Conservation (phyloP, 2,113 vertebrate species). For the Corythaixoides concolor region DNA sequence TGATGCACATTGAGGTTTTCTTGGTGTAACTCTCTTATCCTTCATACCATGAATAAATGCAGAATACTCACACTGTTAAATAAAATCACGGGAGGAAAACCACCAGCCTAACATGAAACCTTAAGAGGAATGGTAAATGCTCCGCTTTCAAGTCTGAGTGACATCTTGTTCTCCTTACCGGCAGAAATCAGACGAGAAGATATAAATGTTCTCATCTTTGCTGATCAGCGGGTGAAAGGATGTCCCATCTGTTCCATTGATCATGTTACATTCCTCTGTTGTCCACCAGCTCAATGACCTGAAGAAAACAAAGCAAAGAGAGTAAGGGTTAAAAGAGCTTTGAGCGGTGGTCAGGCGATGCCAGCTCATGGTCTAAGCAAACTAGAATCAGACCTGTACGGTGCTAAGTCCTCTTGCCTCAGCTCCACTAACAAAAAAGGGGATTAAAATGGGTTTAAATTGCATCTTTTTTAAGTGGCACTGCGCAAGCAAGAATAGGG, state of each 20-base stretch:
- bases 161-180: constrained; percentile 75
- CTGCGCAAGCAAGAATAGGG: neutral
- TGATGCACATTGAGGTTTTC: neutral
- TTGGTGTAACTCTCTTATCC: neutral
- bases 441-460: neutral
- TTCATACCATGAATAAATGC: neutral
- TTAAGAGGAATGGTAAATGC: neutral
- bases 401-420: neutral
- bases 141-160: neutral
- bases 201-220: constrained; percentile 85
- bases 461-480: neutral
- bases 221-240: constrained; percentile 87
- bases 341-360: neutral
- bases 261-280: constrained; percentile 89
- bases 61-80: neutral
- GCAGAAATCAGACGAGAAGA: constrained; percentile 95
- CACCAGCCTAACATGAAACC: neutral
- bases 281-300: constrained; percentile 91
- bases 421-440: neutral
- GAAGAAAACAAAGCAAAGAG: neutral
- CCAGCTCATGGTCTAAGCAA: neutral
- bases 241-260: constrained; percentile 94
- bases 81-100: neutral
- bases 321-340: neutral
- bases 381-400: neutral